Evolutionary conservation across 2,888 invertebrate species (phyloP).

Genomic region (Lasius platythorax): DNA sequence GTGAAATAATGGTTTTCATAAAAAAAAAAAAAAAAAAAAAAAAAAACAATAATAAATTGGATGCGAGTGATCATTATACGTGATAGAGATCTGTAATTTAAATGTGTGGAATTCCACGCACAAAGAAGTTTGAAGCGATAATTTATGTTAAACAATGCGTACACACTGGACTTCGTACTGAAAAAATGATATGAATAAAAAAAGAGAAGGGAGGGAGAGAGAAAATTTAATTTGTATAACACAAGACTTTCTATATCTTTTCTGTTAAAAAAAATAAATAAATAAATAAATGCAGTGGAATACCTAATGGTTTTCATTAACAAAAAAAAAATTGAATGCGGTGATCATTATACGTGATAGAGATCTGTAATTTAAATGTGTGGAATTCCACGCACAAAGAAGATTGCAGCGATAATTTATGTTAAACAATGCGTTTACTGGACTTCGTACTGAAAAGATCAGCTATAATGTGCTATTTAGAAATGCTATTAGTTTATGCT

Average conservation of each 20-base stretch:
- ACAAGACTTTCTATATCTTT: neutral
- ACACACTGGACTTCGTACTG: neutral
- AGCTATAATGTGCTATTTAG: neutral
- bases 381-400: neutral
- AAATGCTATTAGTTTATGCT: conserved; percentile 21
- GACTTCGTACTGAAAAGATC: conserved; percentile 10
- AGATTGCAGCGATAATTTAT: conserved; percentile 20
- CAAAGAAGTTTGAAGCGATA: neutral
- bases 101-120: conserved; percentile 6
- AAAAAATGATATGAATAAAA: neutral
- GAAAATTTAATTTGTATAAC: no score
- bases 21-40: neutral
- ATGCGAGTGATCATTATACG: neutral
- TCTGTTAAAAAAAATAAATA: neutral
- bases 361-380: conserved; percentile 24
- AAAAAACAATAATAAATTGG: neutral
- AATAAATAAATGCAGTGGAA: neutral
- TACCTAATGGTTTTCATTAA: neutral
- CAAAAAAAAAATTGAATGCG: neutral
- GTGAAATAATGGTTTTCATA: neutral
- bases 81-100: conserved; percentile 18
- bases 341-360: neutral
- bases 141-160: conserved; percentile 30
- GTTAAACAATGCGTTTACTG: conserved; percentile 6
- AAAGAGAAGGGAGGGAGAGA: neutral